Base-by-base conservation (phyloP, 1,140 invertebrate species). In the Thaumatotibia leucotreta region DNA sequence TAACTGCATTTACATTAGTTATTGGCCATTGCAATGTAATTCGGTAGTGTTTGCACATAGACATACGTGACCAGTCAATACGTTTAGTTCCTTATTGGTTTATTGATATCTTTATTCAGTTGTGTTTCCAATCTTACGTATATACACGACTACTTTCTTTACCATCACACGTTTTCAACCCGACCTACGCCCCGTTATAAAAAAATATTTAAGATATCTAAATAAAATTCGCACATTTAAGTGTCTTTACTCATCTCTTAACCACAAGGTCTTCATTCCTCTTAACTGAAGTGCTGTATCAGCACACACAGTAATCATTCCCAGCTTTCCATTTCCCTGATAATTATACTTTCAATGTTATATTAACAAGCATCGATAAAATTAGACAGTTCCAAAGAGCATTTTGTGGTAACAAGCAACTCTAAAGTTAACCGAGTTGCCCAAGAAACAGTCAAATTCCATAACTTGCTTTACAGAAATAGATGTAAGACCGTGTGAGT, bases 1-100 rank as follows among this genome's bases (percentile, higher is more conserved):
- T 76, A 75, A 86, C 80, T 89, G 83, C 76, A 77, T 83, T 86
- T 84, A 90, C 84, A 88, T 85, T 72, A 80, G 76, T 76, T 76
- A 78, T 75, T 79, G 77, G 79, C 78, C 73, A 66, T 84, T 80
- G 72, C 70, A 79, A 82, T 81, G 76, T 76, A 87, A 88, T 88
- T 88, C 83, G 84, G 85, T 84, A 82, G 69, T 79, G 74, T 78
- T 81, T 78, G 75, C 80, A 86, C 79, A 82, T 79, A 75, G 75
- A 82, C 76, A 83, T 75, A 76, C 32, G 35, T 8, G 54, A 68
- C 61, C 62, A 50, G 24, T 62, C 39, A 62, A 23, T 24, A 45
- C 20, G 52, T 31, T 58, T 58, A 27, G 24, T 27, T 58, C 52
- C 52, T 31, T 27, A 24, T 11, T 58, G 52, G 52, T 27, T 58